Conservation (phyloP, 2,113 vertebrate species). For the Asarcornis scutulata region DNA sequence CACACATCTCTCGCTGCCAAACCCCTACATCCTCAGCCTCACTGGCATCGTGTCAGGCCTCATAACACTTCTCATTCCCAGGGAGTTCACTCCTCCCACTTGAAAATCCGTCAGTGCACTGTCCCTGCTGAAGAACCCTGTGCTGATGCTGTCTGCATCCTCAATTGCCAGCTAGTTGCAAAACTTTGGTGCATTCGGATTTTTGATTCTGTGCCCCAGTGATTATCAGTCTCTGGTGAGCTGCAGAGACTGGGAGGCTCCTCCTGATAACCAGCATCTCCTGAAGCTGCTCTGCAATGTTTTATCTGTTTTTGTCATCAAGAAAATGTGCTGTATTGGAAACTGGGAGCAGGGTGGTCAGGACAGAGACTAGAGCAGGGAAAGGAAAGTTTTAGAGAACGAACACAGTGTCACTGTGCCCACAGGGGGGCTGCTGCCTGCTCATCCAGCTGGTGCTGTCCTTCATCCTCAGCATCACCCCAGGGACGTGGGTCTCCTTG, state of each 20-base stretch:
- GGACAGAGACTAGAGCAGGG: neutral
- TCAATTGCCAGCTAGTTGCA: neutral
- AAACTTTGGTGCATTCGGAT: neutral
- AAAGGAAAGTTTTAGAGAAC: neutral
- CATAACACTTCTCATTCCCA: neutral
- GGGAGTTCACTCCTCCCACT: neutral
- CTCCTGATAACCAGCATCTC: neutral
- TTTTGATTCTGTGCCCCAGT: neutral
- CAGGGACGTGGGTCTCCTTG: neutral
- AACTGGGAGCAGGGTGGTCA: neutral
- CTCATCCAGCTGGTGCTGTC: accelerated
- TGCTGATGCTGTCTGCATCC: neutral
- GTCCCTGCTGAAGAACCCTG: neutral
- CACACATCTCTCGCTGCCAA: neutral
- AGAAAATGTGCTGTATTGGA: neutral
- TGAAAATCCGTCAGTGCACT: neutral
- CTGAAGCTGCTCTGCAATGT: neutral
- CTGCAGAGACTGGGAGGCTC: neutral
- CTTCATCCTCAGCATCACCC: neutral
- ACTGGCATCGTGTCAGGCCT: neutral
- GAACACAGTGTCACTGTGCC: accelerated
- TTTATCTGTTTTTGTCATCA: neutral
- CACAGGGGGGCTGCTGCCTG: neutral
- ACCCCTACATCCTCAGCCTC: neutral
- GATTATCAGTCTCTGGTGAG: neutral